Percentiles rank a stretch among this genome's conserved stretches.
phyloP scores from a whole-genome alignment of 2,888 invertebrate genomes.

The Spilarctia lutea region DNA sequence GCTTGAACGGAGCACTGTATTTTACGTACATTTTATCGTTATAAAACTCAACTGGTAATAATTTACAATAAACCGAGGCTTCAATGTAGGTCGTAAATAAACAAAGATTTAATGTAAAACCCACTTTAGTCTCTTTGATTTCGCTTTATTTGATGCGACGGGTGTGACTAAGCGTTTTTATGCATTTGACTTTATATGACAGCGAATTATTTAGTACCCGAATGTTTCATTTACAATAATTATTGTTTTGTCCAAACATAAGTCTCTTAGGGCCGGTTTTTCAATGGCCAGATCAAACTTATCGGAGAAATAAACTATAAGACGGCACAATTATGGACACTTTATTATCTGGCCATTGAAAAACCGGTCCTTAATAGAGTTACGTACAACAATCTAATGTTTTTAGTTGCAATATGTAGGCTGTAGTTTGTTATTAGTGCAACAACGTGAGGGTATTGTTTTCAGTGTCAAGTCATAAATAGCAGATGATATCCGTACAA shows the following conservation, averaged over 20 bases:
- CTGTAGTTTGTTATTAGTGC: background rate
- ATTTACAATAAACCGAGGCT: constrained; percentile 72
- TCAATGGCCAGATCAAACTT: too few relatives aligned
- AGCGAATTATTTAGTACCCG: constrained; percentile 38
- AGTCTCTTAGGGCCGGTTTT: too few relatives aligned
- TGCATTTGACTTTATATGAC: constrained; percentile 41
- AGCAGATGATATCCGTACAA: too few relatives aligned
- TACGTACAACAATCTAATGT: background rate
- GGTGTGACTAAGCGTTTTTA: constrained; percentile 57
- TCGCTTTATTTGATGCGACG: constrained; percentile 60
- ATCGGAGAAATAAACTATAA: too few relatives aligned
- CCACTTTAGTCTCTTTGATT: constrained; percentile 68
- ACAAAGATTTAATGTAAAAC: constrained; percentile 71
- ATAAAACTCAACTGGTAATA: constrained; percentile 68
- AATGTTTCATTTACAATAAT: background rate
- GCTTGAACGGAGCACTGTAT: constrained; percentile 68
- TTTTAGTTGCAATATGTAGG: background rate
- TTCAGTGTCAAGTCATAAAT: too few relatives aligned
- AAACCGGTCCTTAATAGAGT: too few relatives aligned
- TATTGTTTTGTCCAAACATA: too few relatives aligned
- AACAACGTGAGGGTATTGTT: background rate
- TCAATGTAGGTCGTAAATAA: constrained; percentile 73
- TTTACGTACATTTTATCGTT: constrained; percentile 75
- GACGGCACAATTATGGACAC: too few relatives aligned
- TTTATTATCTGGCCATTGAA: too few relatives aligned